Evolutionary conservation across 2,888 invertebrate species (phyloP), one percentile per base, ranked within the genome.

Genomic region (Hirudinaria manillensis): DNA sequence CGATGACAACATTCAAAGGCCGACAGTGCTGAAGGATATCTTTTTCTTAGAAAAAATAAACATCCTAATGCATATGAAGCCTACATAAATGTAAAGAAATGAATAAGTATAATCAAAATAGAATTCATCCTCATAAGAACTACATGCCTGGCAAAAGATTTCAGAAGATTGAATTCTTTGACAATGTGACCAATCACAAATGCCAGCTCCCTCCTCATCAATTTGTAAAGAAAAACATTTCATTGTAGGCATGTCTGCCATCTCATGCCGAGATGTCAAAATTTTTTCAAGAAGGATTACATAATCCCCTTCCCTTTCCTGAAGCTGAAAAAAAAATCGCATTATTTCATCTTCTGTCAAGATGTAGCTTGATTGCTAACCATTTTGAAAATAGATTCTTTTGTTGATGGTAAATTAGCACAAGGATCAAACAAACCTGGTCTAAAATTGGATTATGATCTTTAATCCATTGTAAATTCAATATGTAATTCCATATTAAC

Each of bases 341-440:
- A 61, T 66, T 32, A 68, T 68, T 10, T 21, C 24, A 36, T 6
- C 1, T 68, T 36, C 7, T 32, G n/a, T n/a, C n/a, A n/a, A n/a
- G 45, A 6, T 45, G 16, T 10, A 7, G 13, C 13, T 32, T 24
- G 27, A 51, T 53, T 61, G 68, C 68, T 68, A 34, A 75, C 75
- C 61, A 61, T 56, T 71, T 75, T 75, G 21, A 82, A 76, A 65
- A 82, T 80, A 13, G 80, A 77, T 51, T 82, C 82, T 74, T 82
- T 77, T 27, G 70, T 80, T 36, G 79, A 78, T 76, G 81, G 78
- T 32, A 79, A 78, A 76, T 81, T 77, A 29, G 81, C 84, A 13
- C 85, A 84, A 0, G 86, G 84, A 80, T 88, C 88, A 75, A 87
- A 85, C 77, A 87, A 84, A 29, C 87, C 88, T 74, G 87, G 87